Conservation (phyloP, 2,113 vertebrate genomes). For the Perca fluviatilis region DNA sequence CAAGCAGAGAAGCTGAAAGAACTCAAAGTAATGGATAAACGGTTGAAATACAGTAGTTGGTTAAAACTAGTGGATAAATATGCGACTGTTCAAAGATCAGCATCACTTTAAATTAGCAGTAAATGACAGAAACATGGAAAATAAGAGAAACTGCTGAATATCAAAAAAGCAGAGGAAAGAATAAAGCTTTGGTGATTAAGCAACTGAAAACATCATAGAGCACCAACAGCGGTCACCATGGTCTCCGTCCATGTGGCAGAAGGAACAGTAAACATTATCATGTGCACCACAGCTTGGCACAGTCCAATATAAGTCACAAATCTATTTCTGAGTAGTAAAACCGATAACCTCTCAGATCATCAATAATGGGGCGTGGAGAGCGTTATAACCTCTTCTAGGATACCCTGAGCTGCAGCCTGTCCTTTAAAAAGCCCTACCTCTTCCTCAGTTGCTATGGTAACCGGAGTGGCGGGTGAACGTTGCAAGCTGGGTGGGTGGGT, state of each 20-base stretch:
- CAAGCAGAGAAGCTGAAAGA: neutral
- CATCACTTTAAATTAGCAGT: neutral
- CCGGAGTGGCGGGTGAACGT: conserved; percentile 58
- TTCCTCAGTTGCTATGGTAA: conserved; percentile 80
- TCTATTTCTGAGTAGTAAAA: conserved; percentile 26
- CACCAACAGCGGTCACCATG: neutral
- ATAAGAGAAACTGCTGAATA: neutral
- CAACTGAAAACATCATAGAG: conserved; percentile 11
- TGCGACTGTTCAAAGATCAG: neutral
- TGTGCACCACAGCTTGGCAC: conserved; percentile 9
- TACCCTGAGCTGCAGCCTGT: conserved; percentile 46
- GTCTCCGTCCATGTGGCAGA: neutral
- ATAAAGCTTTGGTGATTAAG: conserved; percentile 9
- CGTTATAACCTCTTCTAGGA: conserved; percentile 45
- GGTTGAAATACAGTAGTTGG: neutral
- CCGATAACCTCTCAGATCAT: conserved; percentile 9
- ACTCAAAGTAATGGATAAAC: neutral
- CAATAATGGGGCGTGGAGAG: conserved; percentile 46
- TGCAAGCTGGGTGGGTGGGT: conserved; percentile 57
- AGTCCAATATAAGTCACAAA: conserved; percentile 13
- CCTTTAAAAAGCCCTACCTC: conserved; percentile 66
- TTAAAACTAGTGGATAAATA: neutral
- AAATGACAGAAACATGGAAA: neutral
- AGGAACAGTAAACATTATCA: conserved; percentile 1
- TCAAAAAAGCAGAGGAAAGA: neutral